Base-by-base conservation (phyloP, 2,888 invertebrate genomes). In the Tetragonula carbonaria region DNA sequence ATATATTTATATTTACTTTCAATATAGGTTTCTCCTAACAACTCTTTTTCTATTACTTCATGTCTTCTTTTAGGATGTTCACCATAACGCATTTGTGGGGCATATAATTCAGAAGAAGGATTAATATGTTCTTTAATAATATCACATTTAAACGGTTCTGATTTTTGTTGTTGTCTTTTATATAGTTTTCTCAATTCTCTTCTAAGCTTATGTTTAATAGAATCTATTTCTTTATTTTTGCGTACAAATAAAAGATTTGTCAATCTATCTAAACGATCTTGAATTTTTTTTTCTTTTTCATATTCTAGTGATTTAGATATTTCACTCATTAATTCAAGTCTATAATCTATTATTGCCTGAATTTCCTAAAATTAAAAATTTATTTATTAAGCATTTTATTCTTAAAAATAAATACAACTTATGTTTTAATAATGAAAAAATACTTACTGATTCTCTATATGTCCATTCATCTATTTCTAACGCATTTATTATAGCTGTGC, bases 391-490 rank as follows among this genome's bases (percentile, higher is more conserved):
- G 8, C 28, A 62, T 55, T 8, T 38, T 28, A 21, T 63, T 38
- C 21, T 53, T 65, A 51, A 51, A 75, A 38, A 33, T 21, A n/a
- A 5, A 2, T 28, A 53, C 11, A 18, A 5, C 38, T 23, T 65
- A 50, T 51, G 18, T 33, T 70, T 76, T 66, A 28, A 0, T n/a
- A 76, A 66, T 55, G n/a, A 59, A 59, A 1, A 86, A 78, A 65
- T 68, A 84, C 59, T 92, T 91, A 97, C 97, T 87, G 97, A 96
- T 93, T 98, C 98, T 83, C 98, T 96, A 76, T 97, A 97, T 16
- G 97, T 96, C 98, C 98, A 98, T 92, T 98, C 97, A 88, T 97
- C 97, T 82, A 96, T 96, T 94, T 98, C 98, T 86, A 98, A 96
- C n/a, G 97, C 97, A 72, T 96, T 96, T 86, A 98, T 96, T 90